Conservation (phyloP, 35 echinoderm and acorn worm genomes). For the Apostichopus californicus region DNA sequence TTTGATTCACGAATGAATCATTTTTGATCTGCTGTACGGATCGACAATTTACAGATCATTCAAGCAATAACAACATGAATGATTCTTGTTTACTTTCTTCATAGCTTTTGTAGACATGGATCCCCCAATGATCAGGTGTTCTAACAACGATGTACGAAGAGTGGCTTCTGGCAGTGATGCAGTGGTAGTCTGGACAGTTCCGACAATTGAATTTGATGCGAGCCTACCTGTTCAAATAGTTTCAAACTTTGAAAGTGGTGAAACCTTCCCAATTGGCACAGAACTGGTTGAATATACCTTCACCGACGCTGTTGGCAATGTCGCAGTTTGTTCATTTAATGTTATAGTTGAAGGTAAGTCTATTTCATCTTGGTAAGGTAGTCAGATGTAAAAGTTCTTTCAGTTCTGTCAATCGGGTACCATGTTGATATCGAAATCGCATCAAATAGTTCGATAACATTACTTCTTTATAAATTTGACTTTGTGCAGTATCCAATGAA, state of each 20-base stretch:
- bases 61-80: too few relatives aligned
- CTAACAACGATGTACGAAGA: not conserved
- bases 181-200: not conserved
- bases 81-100: not conserved
- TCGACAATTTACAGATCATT: too few relatives aligned
- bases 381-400: too few relatives aligned
- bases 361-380: not conserved
- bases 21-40: too few relatives aligned
- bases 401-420: too few relatives aligned
- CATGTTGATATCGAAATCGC: too few relatives aligned
- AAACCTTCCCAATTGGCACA: slow-evolving; percentile 34
- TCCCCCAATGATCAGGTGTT: slow-evolving; percentile 1
- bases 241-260: slow-evolving; percentile 29
- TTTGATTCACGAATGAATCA: too few relatives aligned
- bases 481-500: too few relatives aligned
- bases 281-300: slow-evolving; percentile 16
- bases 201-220: not conserved
- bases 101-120: not conserved
- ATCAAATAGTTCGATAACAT: too few relatives aligned
- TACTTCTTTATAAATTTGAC: too few relatives aligned
- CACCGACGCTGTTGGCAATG: slow-evolving; percentile 16
- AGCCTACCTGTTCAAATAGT: not conserved
- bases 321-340: slow-evolving; percentile 19
- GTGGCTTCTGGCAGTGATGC: not conserved
- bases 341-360: slow-evolving; percentile 39